Evolutionary conservation across 1,140 invertebrate species (phyloP).

Genomic region (Diuraphis noxia): DNA sequence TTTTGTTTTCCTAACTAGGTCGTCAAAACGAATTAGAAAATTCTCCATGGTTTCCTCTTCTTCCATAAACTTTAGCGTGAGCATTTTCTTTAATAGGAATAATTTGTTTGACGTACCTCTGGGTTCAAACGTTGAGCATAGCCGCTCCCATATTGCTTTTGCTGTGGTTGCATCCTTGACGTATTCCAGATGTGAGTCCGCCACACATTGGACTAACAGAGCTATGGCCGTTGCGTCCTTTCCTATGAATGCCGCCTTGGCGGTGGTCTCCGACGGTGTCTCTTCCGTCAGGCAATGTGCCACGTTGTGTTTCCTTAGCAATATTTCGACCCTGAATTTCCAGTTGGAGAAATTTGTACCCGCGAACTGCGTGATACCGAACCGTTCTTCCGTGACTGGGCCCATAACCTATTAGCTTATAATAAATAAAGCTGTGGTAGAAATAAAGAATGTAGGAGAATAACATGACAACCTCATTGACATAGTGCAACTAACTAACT

Average conservation of each 20-base stretch:
- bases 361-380: not conserved
- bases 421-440: no score
- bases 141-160: conserved; percentile 52
- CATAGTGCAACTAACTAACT: no score
- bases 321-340: not conserved
- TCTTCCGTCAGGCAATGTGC: not conserved
- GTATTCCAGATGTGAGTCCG: conserved; percentile 57
- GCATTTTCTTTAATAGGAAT: conserved; percentile 10
- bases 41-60: conserved; percentile 22
- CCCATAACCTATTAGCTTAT: conserved; percentile 11
- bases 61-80: conserved; percentile 35
- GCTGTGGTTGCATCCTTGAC: conserved; percentile 55
- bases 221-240: not conserved
- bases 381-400: not conserved
- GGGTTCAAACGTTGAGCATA: conserved; percentile 55
- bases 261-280: not conserved
- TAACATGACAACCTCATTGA: no score
- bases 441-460: no score
- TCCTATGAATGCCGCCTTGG: not conserved
- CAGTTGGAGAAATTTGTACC: not conserved
- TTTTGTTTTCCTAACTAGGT: conserved; percentile 14
- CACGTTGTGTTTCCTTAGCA: not conserved
- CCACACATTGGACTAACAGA: conserved; percentile 55
- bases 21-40: conserved; percentile 38
- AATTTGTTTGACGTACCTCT: conserved; percentile 48